Base-by-base conservation (phyloP, 2,113 vertebrate species). In the Bufo bufo region DNA sequence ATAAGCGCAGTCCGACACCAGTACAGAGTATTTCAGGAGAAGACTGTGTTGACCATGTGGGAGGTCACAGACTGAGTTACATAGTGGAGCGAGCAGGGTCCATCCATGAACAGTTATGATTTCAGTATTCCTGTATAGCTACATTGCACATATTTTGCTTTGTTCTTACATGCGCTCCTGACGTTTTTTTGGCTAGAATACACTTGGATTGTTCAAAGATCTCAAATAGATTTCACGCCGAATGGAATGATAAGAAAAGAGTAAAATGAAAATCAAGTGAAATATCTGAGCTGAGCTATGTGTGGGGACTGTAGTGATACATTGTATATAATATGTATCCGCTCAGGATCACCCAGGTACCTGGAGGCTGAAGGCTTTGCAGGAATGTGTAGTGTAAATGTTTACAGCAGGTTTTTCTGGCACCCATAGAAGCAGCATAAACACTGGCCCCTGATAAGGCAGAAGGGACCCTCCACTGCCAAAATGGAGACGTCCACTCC, bases 371-470 rank as follows among this genome's bases (percentile, higher is more conserved):
- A 84, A 72, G 90, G 91, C 3, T 91, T 92, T 92, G 91, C 90
- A 90, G 89, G 92, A 93, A 93, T 92, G 90, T 74, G 91, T 90
- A 93, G 93, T 94, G 90, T 92, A 93, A 92, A 93, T 91, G 90
- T 92, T 92, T 92, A 91, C 91, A 91, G 89, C 85, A 90, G 90
- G 77, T 87, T 93, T 92, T 91, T 91, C 89, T 91, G 92, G 91
- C 93, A 91, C 91, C 82, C 87, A 71, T 17, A 45, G 89, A 90
- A 87, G 20, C 9, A 90, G 91, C 90, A 91, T 91, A 92, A 93
- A 94, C 91, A 94, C 89, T 90, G 56, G 88, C 87, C 90, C 89
- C 90, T 91, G 92, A 91, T 0, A 91, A 90, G 91, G 87, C 50
- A 89, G 83, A 90, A 90, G 86, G 89, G 65, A 0, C 90, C 90